Conservation (phyloP, 2,888 invertebrate species). For the Plemyria rubiginata region DNA sequence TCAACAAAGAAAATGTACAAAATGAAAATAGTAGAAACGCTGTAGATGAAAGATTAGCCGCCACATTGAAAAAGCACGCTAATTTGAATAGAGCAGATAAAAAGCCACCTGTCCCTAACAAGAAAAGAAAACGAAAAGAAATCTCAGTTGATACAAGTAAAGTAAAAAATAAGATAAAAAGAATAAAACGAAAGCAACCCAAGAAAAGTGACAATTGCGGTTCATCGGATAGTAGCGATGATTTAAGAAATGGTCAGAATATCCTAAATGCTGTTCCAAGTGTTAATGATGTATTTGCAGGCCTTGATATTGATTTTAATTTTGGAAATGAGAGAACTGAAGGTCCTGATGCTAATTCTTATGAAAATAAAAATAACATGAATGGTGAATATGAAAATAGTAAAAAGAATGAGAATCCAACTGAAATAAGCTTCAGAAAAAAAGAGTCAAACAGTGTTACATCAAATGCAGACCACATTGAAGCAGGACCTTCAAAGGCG, state of each 20-base stretch:
- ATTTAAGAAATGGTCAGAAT: slow-evolving; percentile 35
- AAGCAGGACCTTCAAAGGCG: slow-evolving; percentile 43
- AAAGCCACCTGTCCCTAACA: slow-evolving; percentile 52
- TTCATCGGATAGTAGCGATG: slow-evolving; percentile 48
- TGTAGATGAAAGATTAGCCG: slow-evolving; percentile 64
- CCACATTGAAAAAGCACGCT: slow-evolving; percentile 73
- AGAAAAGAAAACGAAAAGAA: slow-evolving; percentile 66
- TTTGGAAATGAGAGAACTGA: slow-evolving; percentile 41
- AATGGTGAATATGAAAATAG: slow-evolving; percentile 17
- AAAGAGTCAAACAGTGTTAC: slow-evolving; percentile 28
- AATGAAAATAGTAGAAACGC: slow-evolving; percentile 41
- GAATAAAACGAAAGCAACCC: slow-evolving; percentile 40
- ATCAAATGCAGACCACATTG: slow-evolving; percentile 22
- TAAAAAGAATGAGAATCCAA: slow-evolving; percentile 20
- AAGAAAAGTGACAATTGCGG: slow-evolving; percentile 48
- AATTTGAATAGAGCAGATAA: slow-evolving; percentile 61
- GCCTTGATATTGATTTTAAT: slow-evolving; percentile 67
- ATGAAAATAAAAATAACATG: slow-evolving; percentile 18
- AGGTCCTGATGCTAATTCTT: slow-evolving; percentile 11
- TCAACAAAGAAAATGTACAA: slow-evolving; percentile 42
- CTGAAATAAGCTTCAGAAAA: slow-evolving; percentile 17
- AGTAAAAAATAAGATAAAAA: slow-evolving; percentile 47
- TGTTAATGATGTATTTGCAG: slow-evolving; percentile 74
- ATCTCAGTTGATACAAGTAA: slow-evolving; percentile 52
- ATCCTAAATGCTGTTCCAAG: slow-evolving; percentile 73